phyloP scores from a whole-genome alignment of 1,140 invertebrate genomes.

The Euglossa dilemma region DNA sequence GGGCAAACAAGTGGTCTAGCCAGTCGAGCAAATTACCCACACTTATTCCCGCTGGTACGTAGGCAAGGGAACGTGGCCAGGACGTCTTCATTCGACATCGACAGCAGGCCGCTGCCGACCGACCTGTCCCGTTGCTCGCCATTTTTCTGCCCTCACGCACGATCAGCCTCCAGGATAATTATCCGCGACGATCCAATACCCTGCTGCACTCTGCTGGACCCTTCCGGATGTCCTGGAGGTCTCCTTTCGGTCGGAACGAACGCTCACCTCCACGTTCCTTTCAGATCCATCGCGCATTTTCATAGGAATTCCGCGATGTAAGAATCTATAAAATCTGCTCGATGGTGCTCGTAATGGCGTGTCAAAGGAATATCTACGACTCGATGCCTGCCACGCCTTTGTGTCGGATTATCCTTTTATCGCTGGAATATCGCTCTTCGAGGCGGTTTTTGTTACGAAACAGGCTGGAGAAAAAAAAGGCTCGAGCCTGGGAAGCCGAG shows the following conservation, averaged over 20 bases:
- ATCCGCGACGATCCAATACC: slow-evolving; percentile 48
- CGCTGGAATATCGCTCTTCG: too few relatives aligned
- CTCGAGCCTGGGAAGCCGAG: too few relatives aligned
- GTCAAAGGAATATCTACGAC: too few relatives aligned
- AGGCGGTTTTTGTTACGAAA: too few relatives aligned
- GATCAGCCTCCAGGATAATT: slow-evolving; percentile 65
- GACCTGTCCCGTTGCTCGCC: slow-evolving; percentile 63
- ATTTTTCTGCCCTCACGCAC: slow-evolving; percentile 63
- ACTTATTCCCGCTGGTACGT: slow-evolving; percentile 65
- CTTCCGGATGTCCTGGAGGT: neutral
- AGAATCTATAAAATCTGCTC: neutral
- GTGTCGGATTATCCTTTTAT: too few relatives aligned
- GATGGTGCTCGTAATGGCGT: too few relatives aligned
- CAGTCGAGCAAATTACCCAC: slow-evolving; percentile 76
- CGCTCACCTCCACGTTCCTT: slow-evolving; percentile 43
- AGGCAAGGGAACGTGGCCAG: slow-evolving; percentile 53
- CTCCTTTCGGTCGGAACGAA: slow-evolving; percentile 15
- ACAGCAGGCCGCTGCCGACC: slow-evolving; percentile 38
- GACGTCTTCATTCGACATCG: slow-evolving; percentile 72
- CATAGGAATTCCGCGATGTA: neutral
- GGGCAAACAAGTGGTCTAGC: slow-evolving; percentile 78
- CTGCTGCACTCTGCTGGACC: neutral
- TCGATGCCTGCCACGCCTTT: too few relatives aligned
- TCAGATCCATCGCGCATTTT: slow-evolving; percentile 14
- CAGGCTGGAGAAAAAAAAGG: too few relatives aligned